phyloP scores from a whole-genome alignment of 2,113 vertebrate species.

The Pelmatolapia mariae region DNA sequence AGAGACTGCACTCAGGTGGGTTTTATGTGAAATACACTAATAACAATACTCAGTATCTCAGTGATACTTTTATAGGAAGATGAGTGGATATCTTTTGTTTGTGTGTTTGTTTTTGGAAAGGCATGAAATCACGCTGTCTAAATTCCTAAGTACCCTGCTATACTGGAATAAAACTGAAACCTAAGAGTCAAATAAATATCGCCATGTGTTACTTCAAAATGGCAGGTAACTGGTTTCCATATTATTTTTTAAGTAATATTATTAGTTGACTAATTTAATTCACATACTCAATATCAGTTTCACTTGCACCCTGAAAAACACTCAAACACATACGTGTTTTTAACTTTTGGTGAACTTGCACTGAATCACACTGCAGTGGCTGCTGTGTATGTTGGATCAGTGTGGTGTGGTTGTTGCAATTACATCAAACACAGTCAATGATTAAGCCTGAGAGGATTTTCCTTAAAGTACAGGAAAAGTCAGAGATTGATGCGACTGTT shows the following conservation, averaged over 20 bases:
- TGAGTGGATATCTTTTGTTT: background rate
- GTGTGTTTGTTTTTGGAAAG: background rate
- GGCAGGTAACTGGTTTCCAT: background rate
- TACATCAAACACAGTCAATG: background rate
- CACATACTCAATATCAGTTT: background rate
- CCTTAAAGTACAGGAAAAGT: background rate
- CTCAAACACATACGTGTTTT: background rate
- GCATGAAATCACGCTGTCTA: background rate
- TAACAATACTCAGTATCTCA: background rate
- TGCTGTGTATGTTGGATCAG: background rate
- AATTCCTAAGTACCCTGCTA: background rate
- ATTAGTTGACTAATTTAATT: background rate
- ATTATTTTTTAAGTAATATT: background rate
- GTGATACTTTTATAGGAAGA: background rate
- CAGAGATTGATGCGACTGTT: background rate
- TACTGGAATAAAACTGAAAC: background rate
- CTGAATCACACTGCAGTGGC: background rate
- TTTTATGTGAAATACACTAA: background rate
- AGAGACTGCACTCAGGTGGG: background rate
- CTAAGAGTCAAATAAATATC: background rate
- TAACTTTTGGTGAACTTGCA: background rate
- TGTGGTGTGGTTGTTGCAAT: background rate
- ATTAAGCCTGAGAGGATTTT: background rate
- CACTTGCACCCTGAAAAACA: background rate
- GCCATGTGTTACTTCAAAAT: background rate